Conservation (phyloP, 2,113 vertebrate genomes). For the Canis aureus region DNA sequence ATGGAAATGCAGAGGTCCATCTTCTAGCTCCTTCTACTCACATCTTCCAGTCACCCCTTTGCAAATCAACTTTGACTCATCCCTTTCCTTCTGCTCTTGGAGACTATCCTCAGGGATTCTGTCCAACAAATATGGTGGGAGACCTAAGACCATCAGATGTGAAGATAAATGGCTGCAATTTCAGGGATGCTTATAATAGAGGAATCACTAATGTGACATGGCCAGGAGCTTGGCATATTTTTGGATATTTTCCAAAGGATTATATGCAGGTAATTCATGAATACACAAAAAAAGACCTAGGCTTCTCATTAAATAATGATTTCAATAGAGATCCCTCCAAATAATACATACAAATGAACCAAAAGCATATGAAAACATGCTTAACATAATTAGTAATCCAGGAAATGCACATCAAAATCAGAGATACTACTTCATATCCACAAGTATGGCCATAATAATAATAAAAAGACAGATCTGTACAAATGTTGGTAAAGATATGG, state of each 20-base stretch:
- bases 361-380: not conserved
- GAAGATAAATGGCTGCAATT: not conserved
- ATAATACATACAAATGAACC: not conserved
- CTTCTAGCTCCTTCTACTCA: not conserved
- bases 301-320: not conserved
- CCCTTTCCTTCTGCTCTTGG: not conserved
- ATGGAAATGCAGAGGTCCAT: not conserved
- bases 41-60: not conserved
- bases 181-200: not conserved
- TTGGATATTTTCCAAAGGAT: not conserved
- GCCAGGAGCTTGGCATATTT: not conserved
- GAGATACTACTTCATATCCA: not conserved
- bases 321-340: not conserved
- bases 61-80: not conserved
- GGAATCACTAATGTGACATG: not conserved
- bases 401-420: not conserved
- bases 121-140: not conserved
- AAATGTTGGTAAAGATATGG: not conserved
- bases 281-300: not conserved
- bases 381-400: not conserved
- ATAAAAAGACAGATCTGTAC: not conserved
- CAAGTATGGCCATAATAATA: not conserved
- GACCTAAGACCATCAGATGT: not conserved
- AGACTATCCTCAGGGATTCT: not conserved
- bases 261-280: not conserved